A percentile compares a stretch with the other conserved stretches of the same genome.
These are phyloP conservation scores for Porites divaricata DNA, from an alignment of 92 coral and sea anemone species.

Conservation along the genomic window DNA sequence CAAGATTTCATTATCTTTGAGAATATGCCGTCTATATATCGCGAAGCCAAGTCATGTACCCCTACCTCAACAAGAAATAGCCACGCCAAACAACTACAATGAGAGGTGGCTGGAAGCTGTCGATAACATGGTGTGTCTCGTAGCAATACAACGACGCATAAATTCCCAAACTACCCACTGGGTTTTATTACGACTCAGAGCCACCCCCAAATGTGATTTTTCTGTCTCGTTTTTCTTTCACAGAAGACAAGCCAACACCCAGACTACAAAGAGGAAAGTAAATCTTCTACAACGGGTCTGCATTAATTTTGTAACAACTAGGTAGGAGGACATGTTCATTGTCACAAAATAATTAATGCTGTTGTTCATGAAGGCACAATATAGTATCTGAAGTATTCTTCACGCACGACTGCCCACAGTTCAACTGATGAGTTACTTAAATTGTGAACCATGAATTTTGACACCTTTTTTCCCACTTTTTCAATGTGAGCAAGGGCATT, in stretches of 20 bases:
- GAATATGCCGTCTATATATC: too few relatives aligned
- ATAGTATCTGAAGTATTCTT: conserved; percentile 7
- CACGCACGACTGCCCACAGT: conserved; percentile 4
- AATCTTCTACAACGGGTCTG: conserved; percentile 17
- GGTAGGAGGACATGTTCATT: conserved; percentile 19
- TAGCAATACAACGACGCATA: too few relatives aligned
- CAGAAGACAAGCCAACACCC: conserved; percentile 8
- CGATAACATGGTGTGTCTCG: too few relatives aligned
- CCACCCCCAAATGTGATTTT: too few relatives aligned
- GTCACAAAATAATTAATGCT: conserved; percentile 10
- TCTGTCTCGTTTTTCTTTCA: conserved; percentile 1
- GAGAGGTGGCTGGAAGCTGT: too few relatives aligned
- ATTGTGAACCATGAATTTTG: background rate
- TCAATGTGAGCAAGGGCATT: conserved; percentile 11
- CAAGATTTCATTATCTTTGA: conserved; percentile 32
- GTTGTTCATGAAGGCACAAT: conserved; percentile 15
- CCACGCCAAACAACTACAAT: too few relatives aligned
- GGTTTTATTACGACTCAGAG: too few relatives aligned
- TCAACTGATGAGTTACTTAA: conserved; percentile 4
- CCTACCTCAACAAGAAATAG: too few relatives aligned
- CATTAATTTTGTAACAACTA: conserved; percentile 8
- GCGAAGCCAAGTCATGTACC: too few relatives aligned
- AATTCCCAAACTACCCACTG: too few relatives aligned
- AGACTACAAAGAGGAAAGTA: conserved; percentile 21
- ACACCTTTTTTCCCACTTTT: background rate